phyloP scores from a whole-genome alignment of 30 jellyfish, hydroid and myxozoan genomes.

The Pelagia noctiluca region DNA sequence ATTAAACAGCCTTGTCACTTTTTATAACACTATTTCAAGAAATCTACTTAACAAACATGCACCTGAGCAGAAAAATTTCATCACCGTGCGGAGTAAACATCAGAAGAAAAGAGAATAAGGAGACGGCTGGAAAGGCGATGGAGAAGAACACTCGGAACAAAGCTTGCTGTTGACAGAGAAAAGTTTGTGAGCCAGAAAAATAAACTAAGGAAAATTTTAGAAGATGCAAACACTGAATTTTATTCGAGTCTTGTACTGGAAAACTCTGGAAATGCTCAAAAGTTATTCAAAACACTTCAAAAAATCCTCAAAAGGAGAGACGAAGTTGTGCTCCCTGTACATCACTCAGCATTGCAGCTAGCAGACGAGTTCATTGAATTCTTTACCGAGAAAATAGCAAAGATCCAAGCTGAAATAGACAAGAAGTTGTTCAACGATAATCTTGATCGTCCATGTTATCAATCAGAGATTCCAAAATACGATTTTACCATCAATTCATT shows the following conservation, averaged over 20 bases:
- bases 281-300: constrained; percentile 43
- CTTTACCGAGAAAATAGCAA: constrained; percentile 66
- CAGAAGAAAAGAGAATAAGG: constrained; percentile 51
- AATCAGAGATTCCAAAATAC: constrained; percentile 52
- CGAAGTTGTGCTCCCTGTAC: constrained; percentile 66
- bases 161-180: constrained; percentile 55
- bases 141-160: constrained; percentile 66
- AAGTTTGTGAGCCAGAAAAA: constrained; percentile 59
- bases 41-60: too few relatives aligned
- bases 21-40: too few relatives aligned
- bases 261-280: constrained; percentile 61
- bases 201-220: constrained; percentile 45
- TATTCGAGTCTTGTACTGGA: constrained; percentile 60
- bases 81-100: constrained; percentile 38
- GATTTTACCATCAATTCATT: constrained; percentile 62
- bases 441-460: constrained; percentile 53
- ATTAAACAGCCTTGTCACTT: too few relatives aligned
- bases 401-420: constrained; percentile 59
- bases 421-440: constrained; percentile 51
- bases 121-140: constrained; percentile 67
- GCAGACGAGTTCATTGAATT: constrained; percentile 68
- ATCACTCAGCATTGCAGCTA: constrained; percentile 58
- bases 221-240: constrained; percentile 32
- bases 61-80: constrained; percentile 62
- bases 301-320: constrained; percentile 62